Conservation (phyloP, 2,797 vertebrate genomes). For the Scleropages formosus region DNA sequence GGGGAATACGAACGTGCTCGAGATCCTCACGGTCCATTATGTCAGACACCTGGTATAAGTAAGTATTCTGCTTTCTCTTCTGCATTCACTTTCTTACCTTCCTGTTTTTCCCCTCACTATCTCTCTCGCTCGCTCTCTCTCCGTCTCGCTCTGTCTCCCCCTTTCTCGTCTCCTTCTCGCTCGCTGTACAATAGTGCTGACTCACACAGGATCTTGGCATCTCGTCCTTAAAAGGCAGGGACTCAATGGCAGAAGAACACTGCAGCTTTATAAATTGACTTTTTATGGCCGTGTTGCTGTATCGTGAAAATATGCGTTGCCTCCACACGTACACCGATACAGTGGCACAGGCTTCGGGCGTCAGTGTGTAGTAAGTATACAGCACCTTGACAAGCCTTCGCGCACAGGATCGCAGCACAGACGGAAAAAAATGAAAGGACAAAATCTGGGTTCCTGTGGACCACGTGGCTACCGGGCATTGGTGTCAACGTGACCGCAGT, state of each 20-base stretch:
- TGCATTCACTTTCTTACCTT: conserved; percentile 22
- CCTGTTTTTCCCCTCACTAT: conserved; percentile 23
- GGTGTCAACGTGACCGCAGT: too few relatives aligned
- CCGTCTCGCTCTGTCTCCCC: neutral
- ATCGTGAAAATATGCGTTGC: conserved; percentile 43
- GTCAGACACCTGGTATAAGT: neutral
- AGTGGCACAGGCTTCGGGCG: conserved; percentile 41
- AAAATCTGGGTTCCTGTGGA: too few relatives aligned
- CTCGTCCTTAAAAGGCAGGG: conserved; percentile 51
- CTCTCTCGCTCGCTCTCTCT: neutral
- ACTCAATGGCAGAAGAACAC: conserved; percentile 41
- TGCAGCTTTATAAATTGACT: conserved; percentile 31
- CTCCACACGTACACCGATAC: conserved; percentile 30
- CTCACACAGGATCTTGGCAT: conserved; percentile 47
- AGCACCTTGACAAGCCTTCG: conserved; percentile 40
- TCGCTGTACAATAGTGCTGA: conserved; percentile 49
- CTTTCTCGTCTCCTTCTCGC: conserved; percentile 1
- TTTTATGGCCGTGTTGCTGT: conserved; percentile 46
- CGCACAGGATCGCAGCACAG: neutral
- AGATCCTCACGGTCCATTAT: neutral
- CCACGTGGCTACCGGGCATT: too few relatives aligned
- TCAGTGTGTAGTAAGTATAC: conserved; percentile 69
- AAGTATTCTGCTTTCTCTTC: neutral
- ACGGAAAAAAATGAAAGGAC: too few relatives aligned
- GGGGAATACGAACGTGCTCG: neutral